phyloP scores from a whole-genome alignment of 2,888 invertebrate species.

The Trisateles emortualis region DNA sequence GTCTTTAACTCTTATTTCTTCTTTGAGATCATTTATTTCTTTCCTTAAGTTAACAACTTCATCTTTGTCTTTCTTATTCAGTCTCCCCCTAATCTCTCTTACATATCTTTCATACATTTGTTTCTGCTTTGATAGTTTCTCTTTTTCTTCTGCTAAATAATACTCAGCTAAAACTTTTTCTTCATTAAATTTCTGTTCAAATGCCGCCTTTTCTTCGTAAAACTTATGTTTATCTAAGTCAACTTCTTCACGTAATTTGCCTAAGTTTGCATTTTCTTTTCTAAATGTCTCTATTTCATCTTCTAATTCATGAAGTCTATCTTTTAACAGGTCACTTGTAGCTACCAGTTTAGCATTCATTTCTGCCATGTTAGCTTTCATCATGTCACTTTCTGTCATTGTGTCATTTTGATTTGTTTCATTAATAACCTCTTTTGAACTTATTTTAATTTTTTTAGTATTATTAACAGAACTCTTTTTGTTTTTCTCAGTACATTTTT shows the following conservation, averaged over 20 bases:
- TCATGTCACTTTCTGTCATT: slow-evolving; percentile 62
- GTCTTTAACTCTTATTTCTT: slow-evolving; percentile 91
- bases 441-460: slow-evolving; percentile 37
- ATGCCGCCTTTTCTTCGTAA: slow-evolving; percentile 87
- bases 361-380: slow-evolving; percentile 75
- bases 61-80: slow-evolving; percentile 90
- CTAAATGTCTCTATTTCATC: slow-evolving; percentile 86
- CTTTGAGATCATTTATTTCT: slow-evolving; percentile 88
- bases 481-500: slow-evolving; percentile 36
- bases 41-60: slow-evolving; percentile 89
- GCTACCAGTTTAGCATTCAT: slow-evolving; percentile 82
- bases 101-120: slow-evolving; percentile 89
- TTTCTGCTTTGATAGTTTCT: slow-evolving; percentile 89
- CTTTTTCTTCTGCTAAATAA: slow-evolving; percentile 90
- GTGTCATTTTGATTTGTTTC: slow-evolving; percentile 60
- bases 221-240: slow-evolving; percentile 88
- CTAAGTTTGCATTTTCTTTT: slow-evolving; percentile 80
- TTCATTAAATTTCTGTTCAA: slow-evolving; percentile 88
- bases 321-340: slow-evolving; percentile 87
- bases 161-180: slow-evolving; percentile 89
- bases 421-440: slow-evolving; percentile 54
- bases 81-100: slow-evolving; percentile 89
- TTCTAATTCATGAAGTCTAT: slow-evolving; percentile 89
- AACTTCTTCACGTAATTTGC: slow-evolving; percentile 87
- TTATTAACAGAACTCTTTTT: slow-evolving; percentile 42